Evolutionary conservation across 2,797 vertebrate genomes (phyloP), one percentile per base, ranked within the genome.

Genomic region (Euthynnus affinis): DNA sequence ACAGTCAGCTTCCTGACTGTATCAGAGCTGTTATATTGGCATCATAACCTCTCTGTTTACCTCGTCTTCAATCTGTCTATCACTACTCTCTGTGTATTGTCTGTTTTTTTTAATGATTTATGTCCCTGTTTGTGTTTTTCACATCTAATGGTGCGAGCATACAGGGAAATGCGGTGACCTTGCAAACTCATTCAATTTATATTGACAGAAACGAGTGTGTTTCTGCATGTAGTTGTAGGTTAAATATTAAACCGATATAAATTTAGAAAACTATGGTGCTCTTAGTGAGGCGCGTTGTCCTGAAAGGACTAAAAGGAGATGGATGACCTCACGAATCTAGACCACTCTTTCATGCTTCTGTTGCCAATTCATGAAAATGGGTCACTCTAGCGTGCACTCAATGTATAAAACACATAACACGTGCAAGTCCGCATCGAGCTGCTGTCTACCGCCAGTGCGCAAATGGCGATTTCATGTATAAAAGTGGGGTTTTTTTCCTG

Each of bases 291-390:
- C 42, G 12, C 52, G 32, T 0, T 14, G 23, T 56, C 37, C 27
- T 72, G 46, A 76, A 77, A 74, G 46, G 58, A 48, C 58, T 58
- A 55, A 42, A 29, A 73, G 59, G 13, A 42, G 59, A 1, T 17
- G 83, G 59, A 13, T 25, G 73, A 34, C 52, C 67, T 78, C 53
- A 37, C 80, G 71, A 88, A 81, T 80, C 80, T 71, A 52, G 74
- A 87, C 62, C 71, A 63, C 49, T 81, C 67, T 62, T 78, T 76
- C 69, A 72, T 74, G 81, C 78, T 44, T 81, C 60, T 70, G 68
- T 66, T 73, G 77, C 22, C 74, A 80, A 80, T 83, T 87, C 67
- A 78, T 73, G 74, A 74, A 94, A 93, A 81, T 92, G 71, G 92
- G 90, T 92, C 91, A 92, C 18, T 53, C 40, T 49, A 46, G 55